These are phyloP conservation scores for Pogonognathellus flavescens DNA, from an alignment of 1,140 invertebrate genomes.

Conservation along the genomic window DNA sequence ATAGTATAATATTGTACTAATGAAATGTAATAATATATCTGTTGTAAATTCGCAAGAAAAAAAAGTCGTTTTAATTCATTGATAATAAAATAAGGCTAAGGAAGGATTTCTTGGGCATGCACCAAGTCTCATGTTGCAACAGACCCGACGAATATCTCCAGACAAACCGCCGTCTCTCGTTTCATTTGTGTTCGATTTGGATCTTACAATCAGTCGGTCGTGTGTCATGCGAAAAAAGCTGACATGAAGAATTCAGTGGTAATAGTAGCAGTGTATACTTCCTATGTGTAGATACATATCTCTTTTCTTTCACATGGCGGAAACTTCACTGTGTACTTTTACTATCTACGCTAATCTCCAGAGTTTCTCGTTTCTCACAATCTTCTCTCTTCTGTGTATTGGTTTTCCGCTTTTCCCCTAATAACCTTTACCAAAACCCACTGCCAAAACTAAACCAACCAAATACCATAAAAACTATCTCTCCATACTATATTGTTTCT, in stretches of 20 bases:
- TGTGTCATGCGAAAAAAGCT: conserved; percentile 6
- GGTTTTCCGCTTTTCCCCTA: conserved; percentile 6
- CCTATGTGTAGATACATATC: neutral
- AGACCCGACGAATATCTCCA: too few species aligned
- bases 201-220: neutral
- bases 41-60: too few species aligned
- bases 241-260: neutral
- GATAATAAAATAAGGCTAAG: too few species aligned
- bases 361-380: conserved; percentile 5
- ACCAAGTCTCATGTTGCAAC: too few species aligned
- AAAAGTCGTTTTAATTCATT: too few species aligned
- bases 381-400: conserved; percentile 28
- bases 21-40: too few species aligned
- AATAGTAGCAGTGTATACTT: neutral
- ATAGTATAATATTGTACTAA: too few species aligned
- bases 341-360: conserved; percentile 17
- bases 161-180: too few species aligned
- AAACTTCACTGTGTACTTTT: neutral
- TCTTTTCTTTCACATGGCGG: neutral
- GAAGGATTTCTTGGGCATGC: too few species aligned
- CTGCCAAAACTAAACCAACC: neutral
- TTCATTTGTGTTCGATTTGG: too few species aligned
- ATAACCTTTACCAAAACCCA: conserved; percentile 9
- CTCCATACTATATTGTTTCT: too few species aligned
- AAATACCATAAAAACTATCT: too few species aligned